Evolutionary conservation across 1,140 invertebrate species (phyloP), one percentile per base, ranked within the genome.

Genomic region (Panagrolaimus sp.): DNA sequence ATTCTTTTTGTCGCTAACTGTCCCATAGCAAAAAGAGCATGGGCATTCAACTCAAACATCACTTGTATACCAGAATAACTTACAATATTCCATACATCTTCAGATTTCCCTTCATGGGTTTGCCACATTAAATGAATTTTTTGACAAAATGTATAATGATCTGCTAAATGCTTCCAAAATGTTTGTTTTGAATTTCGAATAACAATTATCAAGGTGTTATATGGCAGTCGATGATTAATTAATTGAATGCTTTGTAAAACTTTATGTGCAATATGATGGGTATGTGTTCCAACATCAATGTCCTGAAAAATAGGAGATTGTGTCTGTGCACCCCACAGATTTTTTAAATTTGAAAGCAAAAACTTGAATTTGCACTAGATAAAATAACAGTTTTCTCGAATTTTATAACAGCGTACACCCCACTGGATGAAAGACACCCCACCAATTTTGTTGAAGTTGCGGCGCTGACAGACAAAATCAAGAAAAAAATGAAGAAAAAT

Each of bases 41-140:
- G n/a, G n/a, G n/a, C n/a, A n/a, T n/a, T n/a, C n/a, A n/a, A n/a
- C n/a, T n/a, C n/a, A n/a, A n/a, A n/a, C n/a, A n/a, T n/a, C n/a
- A n/a, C n/a, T n/a, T n/a, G 48, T 44, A 23, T 11, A 0, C n/a
- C 42, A 16, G 13, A 66, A 14, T 3, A 14, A 25, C 70, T 11
- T 23, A 73, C 71, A n/a, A 61, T 57, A 46, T 72, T 38, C 70
- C 70, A 71, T 38, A 31, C 20, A 16, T 14, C 27, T 14, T 57
- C 72, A 25, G 20, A 27, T 20, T 62, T 43, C 0, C n/a, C 27
- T 65, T 43, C 47, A 64, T 72, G 16, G 14, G 45, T 27, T 9
- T 48, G 72, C 72, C 72, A 72, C 9, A 67, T n/a, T 8, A 63
- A 38, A 11, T 69, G 63, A 64, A 72, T 72, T 43, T 72, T 73